Conservation (phyloP, 1,140 invertebrate genomes). For the Heliothis subflexa region DNA sequence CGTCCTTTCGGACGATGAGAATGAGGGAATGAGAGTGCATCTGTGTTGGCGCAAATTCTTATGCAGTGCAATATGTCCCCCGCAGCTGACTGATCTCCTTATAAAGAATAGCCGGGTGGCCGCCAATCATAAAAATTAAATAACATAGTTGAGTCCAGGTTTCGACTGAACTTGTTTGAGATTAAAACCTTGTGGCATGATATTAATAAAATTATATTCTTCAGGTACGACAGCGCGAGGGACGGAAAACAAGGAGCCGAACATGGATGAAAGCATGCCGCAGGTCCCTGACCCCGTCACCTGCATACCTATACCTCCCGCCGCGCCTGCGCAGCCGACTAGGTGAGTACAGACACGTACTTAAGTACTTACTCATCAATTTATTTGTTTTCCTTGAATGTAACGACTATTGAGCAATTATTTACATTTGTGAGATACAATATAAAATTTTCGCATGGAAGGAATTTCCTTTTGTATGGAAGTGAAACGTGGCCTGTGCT, state of each 20-base stretch:
- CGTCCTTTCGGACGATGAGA: too few relatives aligned
- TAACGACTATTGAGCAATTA: not conserved
- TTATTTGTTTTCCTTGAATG: not conserved
- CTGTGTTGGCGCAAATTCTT: too few relatives aligned
- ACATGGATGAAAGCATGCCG: constrained; percentile 62
- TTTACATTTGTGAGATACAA: too few relatives aligned
- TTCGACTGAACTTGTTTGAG: too few relatives aligned
- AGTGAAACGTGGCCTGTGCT: too few relatives aligned
- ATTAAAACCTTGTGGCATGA: too few relatives aligned
- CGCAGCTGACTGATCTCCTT: not conserved
- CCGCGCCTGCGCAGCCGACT: constrained; percentile 62
- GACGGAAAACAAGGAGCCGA: constrained; percentile 67
- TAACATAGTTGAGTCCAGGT: too few relatives aligned
- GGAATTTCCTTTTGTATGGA: too few relatives aligned
- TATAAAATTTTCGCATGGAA: not conserved
- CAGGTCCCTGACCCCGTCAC: constrained; percentile 54
- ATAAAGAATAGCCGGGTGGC: too few relatives aligned
- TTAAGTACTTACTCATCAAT: not conserved
- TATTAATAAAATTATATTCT: not conserved
- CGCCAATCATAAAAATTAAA: too few relatives aligned
- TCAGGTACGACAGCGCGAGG: constrained; percentile 60
- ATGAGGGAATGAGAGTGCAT: too few relatives aligned
- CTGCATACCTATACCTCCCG: constrained; percentile 58
- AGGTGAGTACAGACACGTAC: constrained; percentile 55
- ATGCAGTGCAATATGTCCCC: too few relatives aligned